Base-by-base conservation (phyloP, 64 coral and sea anemone genomes). In the Acropora tenuis region DNA sequence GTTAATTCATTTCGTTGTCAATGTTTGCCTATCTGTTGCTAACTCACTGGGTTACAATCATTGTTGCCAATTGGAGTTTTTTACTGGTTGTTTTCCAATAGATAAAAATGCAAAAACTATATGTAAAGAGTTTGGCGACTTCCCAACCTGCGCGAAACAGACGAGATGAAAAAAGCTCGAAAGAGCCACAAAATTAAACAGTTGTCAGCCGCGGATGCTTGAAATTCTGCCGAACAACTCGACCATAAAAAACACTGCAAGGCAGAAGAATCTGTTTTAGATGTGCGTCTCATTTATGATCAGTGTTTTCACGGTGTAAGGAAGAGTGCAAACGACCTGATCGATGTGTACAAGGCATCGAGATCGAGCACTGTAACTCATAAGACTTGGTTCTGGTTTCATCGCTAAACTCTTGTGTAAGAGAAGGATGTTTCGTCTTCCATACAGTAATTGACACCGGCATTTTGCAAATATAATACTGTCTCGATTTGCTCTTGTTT, bases 211-310 rank as follows among this genome's bases (percentile, higher is more conserved):
- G 55, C 80, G 59, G 80, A 71, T 85, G 72, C 72, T 85, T 85
- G 42, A 63, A 85, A 85, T 85, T 85, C 82, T 85, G 63, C 17
- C 68, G 60, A 72, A 85, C 82, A 85, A 72, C 16, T 85, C 63
- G 68, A 72, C 63, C 82, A 72, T 72, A 72, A 43, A 9, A 44
- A 13, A 8, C 30, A 9, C 65, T 61, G 20, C 53, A 65, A 50
- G 41, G 44, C 41, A 85, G 17, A 46, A 20, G 13, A 30, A 85
- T 30, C 63, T 72, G 42, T 44, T 46, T 8, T 30, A 69, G 82
- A 30, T 85, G 15, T 68, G 30, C 15, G 13, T 63, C 63, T 82
- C 55, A 40, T 8, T 10, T 63, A 63, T 63, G 16, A 63, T 63
- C 11, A 63, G 60, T 13, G 6, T 63, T 63, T 1, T 13, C 61